These are phyloP conservation scores for Microcebus lehilahytsara DNA, from an alignment of 2,113 vertebrate genomes.

Conservation along the genomic window DNA sequence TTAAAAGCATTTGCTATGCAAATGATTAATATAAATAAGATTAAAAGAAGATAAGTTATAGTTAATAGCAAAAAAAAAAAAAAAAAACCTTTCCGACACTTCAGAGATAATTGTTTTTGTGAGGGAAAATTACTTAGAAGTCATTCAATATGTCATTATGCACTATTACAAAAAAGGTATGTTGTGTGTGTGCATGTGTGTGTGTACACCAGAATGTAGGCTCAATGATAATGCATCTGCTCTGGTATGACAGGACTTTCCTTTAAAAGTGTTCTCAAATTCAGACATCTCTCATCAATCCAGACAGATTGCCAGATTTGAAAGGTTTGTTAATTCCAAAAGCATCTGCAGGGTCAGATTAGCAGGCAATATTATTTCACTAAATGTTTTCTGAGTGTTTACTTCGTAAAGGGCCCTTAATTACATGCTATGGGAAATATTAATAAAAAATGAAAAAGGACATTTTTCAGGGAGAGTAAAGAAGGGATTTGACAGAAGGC, in stretches of 20 bases:
- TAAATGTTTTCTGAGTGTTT: not conserved
- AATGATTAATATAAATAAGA: not conserved
- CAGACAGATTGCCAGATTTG: not conserved
- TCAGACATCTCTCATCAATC: not conserved
- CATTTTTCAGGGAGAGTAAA: not conserved
- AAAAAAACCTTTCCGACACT: not conserved
- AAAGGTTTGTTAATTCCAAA: not conserved
- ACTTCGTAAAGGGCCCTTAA: not conserved
- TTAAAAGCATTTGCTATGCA: not conserved
- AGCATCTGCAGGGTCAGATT: not conserved
- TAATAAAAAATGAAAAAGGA: not conserved
- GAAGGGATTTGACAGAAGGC: not conserved
- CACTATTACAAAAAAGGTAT: not conserved
- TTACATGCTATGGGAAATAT: not conserved
- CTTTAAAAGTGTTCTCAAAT: not conserved
- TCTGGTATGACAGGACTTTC: not conserved
- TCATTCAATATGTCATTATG: not conserved
- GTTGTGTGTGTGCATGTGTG: not conserved
- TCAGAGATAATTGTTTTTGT: not conserved
- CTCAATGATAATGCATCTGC: not conserved
- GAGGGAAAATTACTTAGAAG: not conserved
- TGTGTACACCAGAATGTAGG: not conserved
- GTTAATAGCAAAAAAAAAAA: not conserved
- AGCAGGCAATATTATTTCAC: not conserved
- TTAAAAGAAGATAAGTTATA: not conserved